These are phyloP conservation scores for Caprella mutica DNA, from an alignment of 2,888 invertebrate genomes.

Conservation along the genomic window DNA sequence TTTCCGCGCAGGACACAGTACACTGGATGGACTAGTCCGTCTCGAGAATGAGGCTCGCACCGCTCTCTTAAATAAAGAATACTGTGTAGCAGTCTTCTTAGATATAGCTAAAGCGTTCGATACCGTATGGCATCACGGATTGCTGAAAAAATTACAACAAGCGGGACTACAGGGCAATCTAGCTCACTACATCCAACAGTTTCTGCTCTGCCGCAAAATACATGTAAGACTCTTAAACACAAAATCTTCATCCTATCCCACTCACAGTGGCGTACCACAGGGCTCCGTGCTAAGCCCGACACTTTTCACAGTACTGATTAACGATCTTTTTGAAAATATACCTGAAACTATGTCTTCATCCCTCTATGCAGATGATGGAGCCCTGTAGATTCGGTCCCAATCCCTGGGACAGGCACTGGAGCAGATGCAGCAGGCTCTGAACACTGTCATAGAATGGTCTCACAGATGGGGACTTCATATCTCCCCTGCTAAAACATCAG, in stretches of 20 bases:
- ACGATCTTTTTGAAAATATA: not conserved
- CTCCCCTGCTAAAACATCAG: constrained; percentile 3
- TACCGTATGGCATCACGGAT: not conserved
- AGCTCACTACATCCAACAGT: not conserved
- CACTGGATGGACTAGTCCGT: not conserved
- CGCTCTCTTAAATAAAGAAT: not conserved
- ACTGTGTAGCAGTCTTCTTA: not conserved
- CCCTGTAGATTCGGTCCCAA: not conserved
- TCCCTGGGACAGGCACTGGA: not conserved
- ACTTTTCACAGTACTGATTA: not conserved
- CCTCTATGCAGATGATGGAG: not conserved
- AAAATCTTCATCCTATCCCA: not conserved
- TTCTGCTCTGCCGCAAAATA: not conserved
- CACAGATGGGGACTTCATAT: not conserved
- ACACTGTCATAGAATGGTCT: not conserved
- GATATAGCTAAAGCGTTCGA: not conserved
- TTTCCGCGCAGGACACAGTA: not conserved
- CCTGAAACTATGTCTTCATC: not conserved
- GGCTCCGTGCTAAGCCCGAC: not conserved
- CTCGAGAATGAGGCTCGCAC: not conserved
- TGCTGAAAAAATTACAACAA: not conserved
- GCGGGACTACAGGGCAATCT: not conserved
- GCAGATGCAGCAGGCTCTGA: not conserved
- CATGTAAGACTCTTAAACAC: not conserved
- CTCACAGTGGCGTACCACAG: not conserved